Evolutionary conservation across 2,113 vertebrate genomes (phyloP), one percentile per base, ranked within the genome.

Genomic region (Xiphophorus maculatus): DNA sequence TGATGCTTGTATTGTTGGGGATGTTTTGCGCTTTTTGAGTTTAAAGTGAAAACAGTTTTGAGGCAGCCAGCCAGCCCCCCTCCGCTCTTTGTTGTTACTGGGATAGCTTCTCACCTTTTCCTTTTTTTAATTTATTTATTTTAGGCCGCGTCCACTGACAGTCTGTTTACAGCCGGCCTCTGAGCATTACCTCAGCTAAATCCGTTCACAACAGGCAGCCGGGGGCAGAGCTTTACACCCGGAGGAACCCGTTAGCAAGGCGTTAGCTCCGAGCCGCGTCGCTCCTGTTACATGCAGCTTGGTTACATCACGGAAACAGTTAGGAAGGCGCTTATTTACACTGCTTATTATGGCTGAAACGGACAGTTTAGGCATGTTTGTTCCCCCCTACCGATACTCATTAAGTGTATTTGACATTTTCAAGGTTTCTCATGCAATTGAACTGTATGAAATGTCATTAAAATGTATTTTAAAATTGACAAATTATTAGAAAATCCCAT

Each of bases 31-130:
- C 32, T 6, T 13, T 0, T 0, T 13, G 44, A 42, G 37, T 80
- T 28, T 15, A 12, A 7, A 29, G 51, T 27, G 4, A 51, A 76
- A n/a, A 13, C 17, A 19, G 54, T 76, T 77, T 62, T 10, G 5
- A n/a, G 67, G 40, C 33, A n/a, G 11, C 12, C 14, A 77, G 28
- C 62, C 37, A 37, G 35, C n/a, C 0, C 29, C 69, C 33, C 60
- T 54, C 17, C 22, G 84, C 86, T 91, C 91, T 91, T 91, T 92
- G 91, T 91, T 90, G 87, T 87, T 84, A 66, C 72, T 73, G 69
- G 71, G 72, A 76, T 86, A 77, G 89, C 86, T 67, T 71, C 65
- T 71, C 65, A 86, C 87, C 80, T 70, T 32, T 82, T 89, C 86
- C 35, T 37, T 37, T 37, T 37, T 35, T 35, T 30, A 3, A 2